Base-by-base conservation (phyloP, 2,113 vertebrate genomes). In the Zapus hudsonius region DNA sequence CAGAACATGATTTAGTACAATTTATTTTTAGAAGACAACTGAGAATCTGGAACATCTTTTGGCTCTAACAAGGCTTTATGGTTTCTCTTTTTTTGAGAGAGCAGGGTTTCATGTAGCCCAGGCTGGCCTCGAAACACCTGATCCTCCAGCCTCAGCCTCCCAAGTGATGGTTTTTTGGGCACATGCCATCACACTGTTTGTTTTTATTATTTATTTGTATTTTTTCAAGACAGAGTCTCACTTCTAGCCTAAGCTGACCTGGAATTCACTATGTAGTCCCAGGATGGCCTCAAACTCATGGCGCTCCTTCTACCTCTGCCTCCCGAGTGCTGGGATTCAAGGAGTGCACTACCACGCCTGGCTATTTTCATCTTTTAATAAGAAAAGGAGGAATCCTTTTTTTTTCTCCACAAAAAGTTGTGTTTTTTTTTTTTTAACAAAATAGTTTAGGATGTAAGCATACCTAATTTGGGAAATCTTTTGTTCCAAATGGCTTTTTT, bases 31-130 rank as follows among this genome's bases (percentile, higher is more conserved):
- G 55, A 36, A 64, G 76, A 94, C 94, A 94, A 89, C 86, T 0
- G 74, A 57, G 94, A 96, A 59, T 81, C 72, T 52, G 25, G 70
- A 94, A 70, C 23, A 76, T 17, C 47, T 74, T 61, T 63, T 57
- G 78, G 91, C 85, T 91, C 73, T 13, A 79, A 86, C 92, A 91
- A 94, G 83, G 52, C 57, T 61, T 80, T 76, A 19, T 63, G 22
- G 7, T 16, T 7, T 61, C 7, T 69, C 42, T n/a, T 69, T 17
- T 52, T 66, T 33, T 69, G 42, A n/a, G 64, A 31, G n/a, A 42
- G 36, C 36, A 42, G 12, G 61, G 33, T 2, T 61, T 69, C 44
- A 27, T 23, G 25, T 44, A n/a, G 31, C 61, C 17, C 33, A 36
- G 0, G 5, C 20, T 69, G 16, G 47, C 82, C 17, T n/a, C n/a